Evolutionary conservation across 2,888 invertebrate genomes (phyloP), one percentile per base, ranked within the genome.

Genomic region (Netelia melanura): DNA sequence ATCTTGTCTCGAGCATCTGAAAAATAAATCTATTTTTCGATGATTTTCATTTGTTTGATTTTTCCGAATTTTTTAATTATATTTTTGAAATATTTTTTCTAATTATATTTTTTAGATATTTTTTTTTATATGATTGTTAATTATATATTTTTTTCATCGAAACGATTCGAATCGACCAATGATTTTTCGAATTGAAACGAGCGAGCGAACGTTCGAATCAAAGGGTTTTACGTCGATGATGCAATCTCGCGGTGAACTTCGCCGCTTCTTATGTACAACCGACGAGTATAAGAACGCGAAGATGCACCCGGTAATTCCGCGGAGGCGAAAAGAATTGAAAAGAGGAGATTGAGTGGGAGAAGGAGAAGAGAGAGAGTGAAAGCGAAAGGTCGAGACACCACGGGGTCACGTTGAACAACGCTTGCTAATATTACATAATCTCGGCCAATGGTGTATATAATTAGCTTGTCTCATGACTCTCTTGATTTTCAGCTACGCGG

Each of bases 311-410:
- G 21, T 30, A 87, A 81, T 85, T 70, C 81, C 23, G n/a, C 23
- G n/a, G 25, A 76, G 56, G 25, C 8, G 23, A 52, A 71, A 62
- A 21, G 17, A 58, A 58, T 38, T 38, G 25, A 62, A 62, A 62
- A 52, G 74, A 67, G 56, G 67, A 67, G 58, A 43, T 10, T 56
- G 64, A 70, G 62, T 30, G 25, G 67, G 48, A 72, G 74, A 89
- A 81, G 78, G 75, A 86, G 76, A 85, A 85, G 86, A 87, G 87
- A 88, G 87, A 89, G 92, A 93, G 93, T 93, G 93, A 93, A 93
- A 93, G 93, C 92, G 90, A 93, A 93, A 93, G 93, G 93, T 93
- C 93, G 92, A 89, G 90, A 90, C 88, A 89, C 78, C 87, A 78
- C 85, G 89, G 91, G 92, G 91, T 92, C 92, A 90, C 86, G 88